Base-by-base conservation (phyloP, 2,797 vertebrate species). In the Aselliscus stoliczkanus region DNA sequence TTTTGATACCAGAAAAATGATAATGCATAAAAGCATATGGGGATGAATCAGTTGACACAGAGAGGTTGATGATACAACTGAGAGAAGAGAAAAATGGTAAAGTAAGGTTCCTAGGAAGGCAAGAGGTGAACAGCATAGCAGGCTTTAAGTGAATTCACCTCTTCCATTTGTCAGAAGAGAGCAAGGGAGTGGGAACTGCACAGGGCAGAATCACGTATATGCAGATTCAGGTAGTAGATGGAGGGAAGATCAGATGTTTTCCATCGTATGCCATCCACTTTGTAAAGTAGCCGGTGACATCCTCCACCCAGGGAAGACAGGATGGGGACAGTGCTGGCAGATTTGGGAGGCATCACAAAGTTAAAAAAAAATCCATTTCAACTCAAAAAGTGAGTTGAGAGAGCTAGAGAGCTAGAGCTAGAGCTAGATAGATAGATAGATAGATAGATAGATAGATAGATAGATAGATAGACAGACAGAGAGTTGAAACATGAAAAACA, bases 151-250 rank as follows among this genome's bases (percentile, higher is more conserved):
- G 50, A 70, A 31, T 15, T 62, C 18, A 34, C 10, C 5, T 34
- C 79, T 60, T 42, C 31, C 4, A 1, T 14, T 42, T 77, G 1
- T n/a, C 50, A 25, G 44, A 64, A 77, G 77, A 7, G 11, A 62
- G 29, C 15, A 73, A 70, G 4, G 52, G 8, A 3, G 4, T 6
- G 2, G 10, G 12, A 4, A 13, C 3, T 27, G 18, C 12, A 17
- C 3, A 3, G 21, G 31, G 4, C 17, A 70, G 5, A 1, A 7
- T 17, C 4, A 20, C 5, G 1, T 4, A 17, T 1, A 25, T 1
- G 7, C 25, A 13, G 23, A 2, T 21, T 34, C 23, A 1, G 1
- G 1, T 2, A 5, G 14, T 21, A 14, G 29, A 20, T 0, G 18
- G 39, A 39, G 25, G 27, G 17, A 15, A 72, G 34, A 25, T 5